phyloP scores from a whole-genome alignment of 2,797 vertebrate species.

The Microctenopoma lineatum region DNA sequence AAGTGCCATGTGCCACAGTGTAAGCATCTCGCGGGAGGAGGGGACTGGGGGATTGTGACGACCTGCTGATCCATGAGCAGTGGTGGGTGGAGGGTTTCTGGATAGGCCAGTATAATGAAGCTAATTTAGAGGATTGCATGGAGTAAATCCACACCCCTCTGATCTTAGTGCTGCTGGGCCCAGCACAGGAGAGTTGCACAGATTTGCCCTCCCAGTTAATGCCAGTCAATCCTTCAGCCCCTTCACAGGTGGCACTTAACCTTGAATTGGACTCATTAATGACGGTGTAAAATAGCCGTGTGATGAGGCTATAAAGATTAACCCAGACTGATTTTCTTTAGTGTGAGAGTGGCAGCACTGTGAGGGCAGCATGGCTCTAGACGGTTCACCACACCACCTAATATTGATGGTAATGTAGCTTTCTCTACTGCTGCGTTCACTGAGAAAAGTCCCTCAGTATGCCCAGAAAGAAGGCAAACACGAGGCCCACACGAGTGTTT shows the following conservation, averaged over 20 bases:
- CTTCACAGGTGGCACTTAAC: slow-evolving; percentile 68
- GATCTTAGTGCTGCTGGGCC: slow-evolving; percentile 56
- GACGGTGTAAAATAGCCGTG: slow-evolving; percentile 72
- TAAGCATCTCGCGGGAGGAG: slow-evolving; percentile 58
- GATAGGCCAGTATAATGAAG: slow-evolving; percentile 79
- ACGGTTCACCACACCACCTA: background rate
- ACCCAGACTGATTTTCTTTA: slow-evolving; percentile 79
- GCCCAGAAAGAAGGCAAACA: slow-evolving; percentile 3
- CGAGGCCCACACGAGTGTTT: background rate
- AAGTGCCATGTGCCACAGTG: slow-evolving; percentile 71
- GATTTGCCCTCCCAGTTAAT: slow-evolving; percentile 75
- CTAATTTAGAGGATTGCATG: slow-evolving; percentile 79
- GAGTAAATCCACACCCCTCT: slow-evolving; percentile 77
- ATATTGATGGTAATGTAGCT: background rate
- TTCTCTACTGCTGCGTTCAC: background rate
- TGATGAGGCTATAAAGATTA: slow-evolving; percentile 79
- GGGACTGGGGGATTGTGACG: slow-evolving; percentile 64
- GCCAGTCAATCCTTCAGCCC: slow-evolving; percentile 72
- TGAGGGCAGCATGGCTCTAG: slow-evolving; percentile 1
- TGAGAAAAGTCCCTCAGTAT: background rate
- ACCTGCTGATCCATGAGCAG: slow-evolving; percentile 71
- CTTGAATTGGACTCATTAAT: slow-evolving; percentile 78
- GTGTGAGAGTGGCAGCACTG: slow-evolving; percentile 30
- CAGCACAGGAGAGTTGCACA: slow-evolving; percentile 44
- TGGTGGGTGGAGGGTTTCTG: slow-evolving; percentile 53